Conservation (phyloP, 1,140 invertebrate genomes). For the Calephelis virginiensis region DNA sequence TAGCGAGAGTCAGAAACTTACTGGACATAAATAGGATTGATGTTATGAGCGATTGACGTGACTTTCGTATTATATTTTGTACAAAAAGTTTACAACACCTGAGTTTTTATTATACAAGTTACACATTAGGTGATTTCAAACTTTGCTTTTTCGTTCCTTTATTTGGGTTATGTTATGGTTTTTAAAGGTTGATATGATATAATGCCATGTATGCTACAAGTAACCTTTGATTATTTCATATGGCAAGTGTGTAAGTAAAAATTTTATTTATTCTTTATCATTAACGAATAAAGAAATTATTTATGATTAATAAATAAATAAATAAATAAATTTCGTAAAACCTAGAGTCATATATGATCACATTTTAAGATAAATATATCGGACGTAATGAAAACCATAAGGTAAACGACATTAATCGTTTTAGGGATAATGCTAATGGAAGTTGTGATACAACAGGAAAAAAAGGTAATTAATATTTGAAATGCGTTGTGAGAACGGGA, state of each 20-base stretch:
- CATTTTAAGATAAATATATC: too few relatives aligned
- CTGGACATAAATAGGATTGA: constrained; percentile 12
- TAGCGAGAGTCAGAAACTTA: constrained; percentile 15
- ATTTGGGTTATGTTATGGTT: too few relatives aligned
- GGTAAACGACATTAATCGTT: neutral
- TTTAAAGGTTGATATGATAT: too few relatives aligned
- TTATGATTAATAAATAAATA: too few relatives aligned
- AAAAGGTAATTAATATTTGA: constrained; percentile 17
- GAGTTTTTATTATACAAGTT: neutral
- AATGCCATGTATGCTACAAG: too few relatives aligned
- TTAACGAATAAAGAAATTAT: too few relatives aligned
- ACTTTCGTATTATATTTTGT: neutral
- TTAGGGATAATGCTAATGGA: constrained; percentile 12
- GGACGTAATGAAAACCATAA: too few relatives aligned
- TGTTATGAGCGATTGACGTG: constrained; percentile 6
- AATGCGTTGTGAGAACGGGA: neutral
- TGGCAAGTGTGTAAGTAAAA: neutral
- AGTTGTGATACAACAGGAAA: neutral
- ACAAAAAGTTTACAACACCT: neutral
- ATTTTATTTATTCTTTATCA: neutral
- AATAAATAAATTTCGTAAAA: too few relatives aligned
- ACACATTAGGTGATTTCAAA: too few relatives aligned
- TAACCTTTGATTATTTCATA: too few relatives aligned
- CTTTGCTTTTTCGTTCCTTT: too few relatives aligned
- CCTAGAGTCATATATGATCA: too few relatives aligned